Base-by-base conservation (phyloP, 2,888 invertebrate genomes). In the Camponotus fellah region DNA sequence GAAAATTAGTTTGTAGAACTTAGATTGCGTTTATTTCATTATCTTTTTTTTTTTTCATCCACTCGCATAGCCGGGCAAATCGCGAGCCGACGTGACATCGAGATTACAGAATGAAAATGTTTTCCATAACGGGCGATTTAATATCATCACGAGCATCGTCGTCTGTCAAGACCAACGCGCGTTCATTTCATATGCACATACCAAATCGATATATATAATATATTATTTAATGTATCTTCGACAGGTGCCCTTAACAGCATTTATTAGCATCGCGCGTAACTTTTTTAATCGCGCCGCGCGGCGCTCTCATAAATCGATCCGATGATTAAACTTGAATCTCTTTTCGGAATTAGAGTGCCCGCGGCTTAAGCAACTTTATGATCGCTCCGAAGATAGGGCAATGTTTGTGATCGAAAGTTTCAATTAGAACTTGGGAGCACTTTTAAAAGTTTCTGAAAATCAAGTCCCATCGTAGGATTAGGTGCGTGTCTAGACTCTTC, bases 331-430 rank as follows among this genome's bases (percentile, higher is more conserved):
- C 56, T 85, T 77, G 62, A 66, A 65, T 64, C 84, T 75, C 80
- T 80, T 69, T 58, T 79, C 76, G 77, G 83, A 88, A 86, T 89
- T 85, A 87, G 77, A 84, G 65, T 69, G 76, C 74, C 77, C 64
- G 68, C 81, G 85, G 83, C 82, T 89, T 85, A 81, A 76, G 82
- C 71, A 87, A 88, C 88, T 89, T 89, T 86, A 85, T 87, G 86
- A 89, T 87, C 89, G 84, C 69, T 53, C 60, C 64, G 64, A 68
- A 76, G 86, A 87, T 83, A 81, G 86, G 84, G 79, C 86, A 75
- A 83, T 87, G 88, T 88, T 88, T 86, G 87, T 86, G 84, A 89
- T 85, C 74, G 85, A 71, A 85, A 88, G 71, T 86, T 85, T 85
- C 87, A 85, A 89, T 88, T 85, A 82, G 86, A 88, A 87, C 84